phyloP scores from a whole-genome alignment of 2,888 invertebrate species.

The Dryobotodes eremita region DNA sequence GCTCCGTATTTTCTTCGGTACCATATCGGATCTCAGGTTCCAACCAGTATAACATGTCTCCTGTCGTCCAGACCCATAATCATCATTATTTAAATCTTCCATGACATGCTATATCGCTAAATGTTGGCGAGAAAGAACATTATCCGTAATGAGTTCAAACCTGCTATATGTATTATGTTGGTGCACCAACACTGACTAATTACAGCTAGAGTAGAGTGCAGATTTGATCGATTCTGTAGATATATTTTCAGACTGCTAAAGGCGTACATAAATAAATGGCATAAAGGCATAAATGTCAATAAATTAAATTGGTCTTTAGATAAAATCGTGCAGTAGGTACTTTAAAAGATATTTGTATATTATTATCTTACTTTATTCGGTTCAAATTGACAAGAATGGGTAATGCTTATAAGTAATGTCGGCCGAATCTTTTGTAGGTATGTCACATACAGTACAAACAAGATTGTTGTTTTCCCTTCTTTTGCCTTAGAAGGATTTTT shows the following conservation, averaged over 20 bases:
- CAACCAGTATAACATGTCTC: conserved; percentile 29
- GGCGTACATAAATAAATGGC: not conserved
- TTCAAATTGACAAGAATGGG: too few relatives aligned
- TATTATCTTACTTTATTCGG: not conserved
- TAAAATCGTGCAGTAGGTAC: not conserved
- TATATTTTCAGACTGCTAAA: not conserved
- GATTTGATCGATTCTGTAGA: conserved; percentile 10
- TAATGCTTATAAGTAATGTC: too few relatives aligned
- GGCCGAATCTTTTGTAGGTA: not conserved
- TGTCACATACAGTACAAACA: not conserved
- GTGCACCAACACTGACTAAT: conserved; percentile 31
- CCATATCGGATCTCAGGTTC: not conserved
- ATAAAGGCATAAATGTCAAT: not conserved
- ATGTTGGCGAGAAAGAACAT: conserved; percentile 48
- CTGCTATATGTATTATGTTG: conserved; percentile 33
- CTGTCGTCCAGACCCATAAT: conserved; percentile 31
- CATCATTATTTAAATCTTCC: conserved; percentile 38
- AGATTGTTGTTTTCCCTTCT: not conserved
- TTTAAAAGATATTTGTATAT: not conserved
- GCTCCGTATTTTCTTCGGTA: conserved; percentile 1
- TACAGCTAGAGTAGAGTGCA: conserved; percentile 16
- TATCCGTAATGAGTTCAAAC: conserved; percentile 54
- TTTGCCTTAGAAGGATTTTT: not conserved
- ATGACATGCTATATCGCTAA: conserved; percentile 51
- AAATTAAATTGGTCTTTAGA: not conserved